These are phyloP conservation scores for Calyptomena viridis DNA, from an alignment of 2,113 vertebrate species.

Conservation along the genomic window DNA sequence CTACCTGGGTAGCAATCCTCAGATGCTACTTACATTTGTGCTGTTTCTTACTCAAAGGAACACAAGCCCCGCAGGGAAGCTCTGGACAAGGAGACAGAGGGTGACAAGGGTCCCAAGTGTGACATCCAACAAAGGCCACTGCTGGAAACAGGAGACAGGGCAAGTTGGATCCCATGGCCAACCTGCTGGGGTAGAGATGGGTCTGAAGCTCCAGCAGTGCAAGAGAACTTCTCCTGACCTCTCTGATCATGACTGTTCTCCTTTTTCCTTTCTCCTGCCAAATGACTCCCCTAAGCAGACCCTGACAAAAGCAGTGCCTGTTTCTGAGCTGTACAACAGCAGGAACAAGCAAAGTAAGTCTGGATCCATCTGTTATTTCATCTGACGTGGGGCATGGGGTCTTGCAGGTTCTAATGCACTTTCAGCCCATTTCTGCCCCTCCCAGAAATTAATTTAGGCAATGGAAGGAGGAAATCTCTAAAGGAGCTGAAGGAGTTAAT, in stretches of 20 bases:
- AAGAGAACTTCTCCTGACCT: neutral
- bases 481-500: neutral
- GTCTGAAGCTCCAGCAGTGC: neutral
- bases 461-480: neutral
- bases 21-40: neutral
- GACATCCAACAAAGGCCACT: neutral
- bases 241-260: neutral
- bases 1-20: neutral
- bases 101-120: rapidly evolving
- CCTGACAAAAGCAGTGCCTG: neutral
- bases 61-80: rapidly evolving
- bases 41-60: neutral
- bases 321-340: neutral
- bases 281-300: neutral
- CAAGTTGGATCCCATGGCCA: neutral
- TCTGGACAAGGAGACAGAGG: neutral
- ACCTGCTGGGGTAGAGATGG: neutral
- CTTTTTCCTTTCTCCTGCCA: neutral
- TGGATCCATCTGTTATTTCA: neutral
- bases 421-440: neutral
- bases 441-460: neutral
- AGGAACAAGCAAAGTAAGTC: neutral
- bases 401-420: neutral
- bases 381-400: neutral
- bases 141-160: neutral